phyloP scores from a whole-genome alignment of 1,140 invertebrate species.

The Cherax destructor region DNA sequence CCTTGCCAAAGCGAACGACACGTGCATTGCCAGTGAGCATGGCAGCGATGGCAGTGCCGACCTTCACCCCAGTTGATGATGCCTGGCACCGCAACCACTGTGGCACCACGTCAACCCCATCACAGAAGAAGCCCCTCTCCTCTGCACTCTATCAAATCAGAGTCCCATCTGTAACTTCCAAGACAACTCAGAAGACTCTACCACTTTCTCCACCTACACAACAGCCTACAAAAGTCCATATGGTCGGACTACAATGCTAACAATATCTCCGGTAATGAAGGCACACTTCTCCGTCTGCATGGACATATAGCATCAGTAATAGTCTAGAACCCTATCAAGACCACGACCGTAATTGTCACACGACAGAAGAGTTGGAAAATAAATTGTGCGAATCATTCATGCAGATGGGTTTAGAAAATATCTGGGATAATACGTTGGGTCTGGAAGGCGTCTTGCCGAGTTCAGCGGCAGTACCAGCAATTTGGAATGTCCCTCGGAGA shows the following conservation, averaged over 20 bases:
- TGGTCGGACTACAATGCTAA: slow-evolving; percentile 71
- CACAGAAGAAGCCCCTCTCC: slow-evolving; percentile 32
- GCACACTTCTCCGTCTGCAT: slow-evolving; percentile 28
- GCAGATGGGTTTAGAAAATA: slow-evolving; percentile 66
- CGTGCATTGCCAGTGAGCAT: neutral
- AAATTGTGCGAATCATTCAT: slow-evolving; percentile 65
- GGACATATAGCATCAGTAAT: slow-evolving; percentile 2
- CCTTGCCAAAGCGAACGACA: slow-evolving; percentile 30
- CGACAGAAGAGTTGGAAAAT: slow-evolving; percentile 52
- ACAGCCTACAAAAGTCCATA: slow-evolving; percentile 63
- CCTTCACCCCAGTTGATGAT: slow-evolving; percentile 19
- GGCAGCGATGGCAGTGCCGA: slow-evolving; percentile 19
- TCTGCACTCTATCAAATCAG: slow-evolving; percentile 41
- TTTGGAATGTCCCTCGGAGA: slow-evolving; percentile 51
- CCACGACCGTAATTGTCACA: slow-evolving; percentile 13
- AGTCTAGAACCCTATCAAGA: neutral
- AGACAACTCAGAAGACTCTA: slow-evolving; percentile 36
- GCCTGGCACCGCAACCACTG: slow-evolving; percentile 38
- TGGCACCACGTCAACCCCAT: slow-evolving; percentile 25
- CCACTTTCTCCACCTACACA: slow-evolving; percentile 33
- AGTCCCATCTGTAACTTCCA: slow-evolving; percentile 32
- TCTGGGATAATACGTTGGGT: slow-evolving; percentile 65
- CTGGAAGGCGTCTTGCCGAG: slow-evolving; percentile 48
- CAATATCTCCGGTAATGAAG: slow-evolving; percentile 60
- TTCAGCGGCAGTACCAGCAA: slow-evolving; percentile 49